Percentiles rank a stretch among this genome's conserved stretches.
These are phyloP conservation scores for Corynorhinus townsendii DNA, from an alignment of 2,113 vertebrate species.

Conservation along the genomic window DNA sequence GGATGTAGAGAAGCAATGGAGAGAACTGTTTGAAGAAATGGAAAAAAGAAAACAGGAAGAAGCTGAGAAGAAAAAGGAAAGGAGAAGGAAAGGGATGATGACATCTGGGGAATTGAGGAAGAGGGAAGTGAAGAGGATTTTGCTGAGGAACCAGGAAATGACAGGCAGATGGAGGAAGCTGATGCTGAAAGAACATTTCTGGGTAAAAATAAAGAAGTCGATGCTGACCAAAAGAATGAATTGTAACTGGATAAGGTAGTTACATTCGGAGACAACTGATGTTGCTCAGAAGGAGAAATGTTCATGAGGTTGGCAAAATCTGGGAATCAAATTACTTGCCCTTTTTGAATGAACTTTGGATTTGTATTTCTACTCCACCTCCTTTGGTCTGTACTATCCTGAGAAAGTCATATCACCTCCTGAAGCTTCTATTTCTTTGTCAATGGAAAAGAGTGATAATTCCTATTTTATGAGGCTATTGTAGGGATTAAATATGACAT, in stretches of 20 bases:
- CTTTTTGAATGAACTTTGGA: neutral
- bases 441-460: conserved; percentile 6
- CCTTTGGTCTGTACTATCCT: neutral
- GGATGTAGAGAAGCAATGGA: conserved; percentile 80
- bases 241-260: conserved; percentile 73
- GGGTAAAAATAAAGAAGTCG: conserved; percentile 18
- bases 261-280: neutral
- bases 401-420: neutral
- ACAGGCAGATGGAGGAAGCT: neutral
- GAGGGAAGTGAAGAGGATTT: conserved; percentile 68
- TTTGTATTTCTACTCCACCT: neutral
- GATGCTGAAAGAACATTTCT: neutral
- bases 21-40: conserved; percentile 58
- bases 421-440: neutral
- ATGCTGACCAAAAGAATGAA: conserved; percentile 74
- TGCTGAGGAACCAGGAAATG: conserved; percentile 71
- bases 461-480: conserved; percentile 7
- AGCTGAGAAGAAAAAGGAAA: conserved; percentile 50
- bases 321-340: neutral
- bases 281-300: neutral
- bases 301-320: neutral
- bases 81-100: conserved; percentile 66
- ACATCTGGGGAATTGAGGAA: conserved; percentile 72
- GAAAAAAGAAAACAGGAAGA: conserved; percentile 40
- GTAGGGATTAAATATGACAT: neutral